Base-by-base conservation (phyloP, 2,888 invertebrate species). In the Agapetus fuscipes region DNA sequence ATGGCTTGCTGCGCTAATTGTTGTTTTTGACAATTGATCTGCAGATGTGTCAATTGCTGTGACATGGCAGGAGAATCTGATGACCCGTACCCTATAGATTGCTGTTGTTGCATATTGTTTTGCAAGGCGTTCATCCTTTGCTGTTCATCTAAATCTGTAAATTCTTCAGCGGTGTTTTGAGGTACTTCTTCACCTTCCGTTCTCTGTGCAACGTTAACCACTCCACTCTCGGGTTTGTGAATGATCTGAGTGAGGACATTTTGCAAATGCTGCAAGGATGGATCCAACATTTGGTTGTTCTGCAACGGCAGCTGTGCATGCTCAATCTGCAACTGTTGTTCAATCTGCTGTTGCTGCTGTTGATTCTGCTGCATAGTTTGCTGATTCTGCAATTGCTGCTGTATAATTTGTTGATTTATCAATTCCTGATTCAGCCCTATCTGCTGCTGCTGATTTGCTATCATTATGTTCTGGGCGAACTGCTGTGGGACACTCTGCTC, bases 191-290 rank as follows among this genome's bases (percentile, higher is more conserved):
- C 37, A 17, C 26, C 26, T 16, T 34, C 34, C 26, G 9, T 30
- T 25, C 33, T 30, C 3, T 43, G 34, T 14, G 17, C 20, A 3
- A 12, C 16, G n/a, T 9, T 28, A 7, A 26, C 17, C 10, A 30
- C 26, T 3, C 32, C 30, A 9, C 26, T 34, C 2, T 46, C 48
- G 1, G 68, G 68, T 37, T 68, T 58, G 20, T 66, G 67, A 30
- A 65, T 69, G 27, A 69, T 69, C 51, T 68, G 68, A 1, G 66
- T 56, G 41, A 68, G 50, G 27, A 67, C 63, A 47, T 63, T 65
- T 46, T 68, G 67, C 26, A 69, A 53, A 48, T 68, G 69, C 49
- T 72, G 72, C 31, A 73, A 54, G 1, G 70, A 66, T 5, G 73
- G 74, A 43, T 71, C 67, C 35, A 70, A 58, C 33, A 64, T 62